Base-by-base conservation (phyloP, 2,113 vertebrate genomes). In the Microtus oregoni region DNA sequence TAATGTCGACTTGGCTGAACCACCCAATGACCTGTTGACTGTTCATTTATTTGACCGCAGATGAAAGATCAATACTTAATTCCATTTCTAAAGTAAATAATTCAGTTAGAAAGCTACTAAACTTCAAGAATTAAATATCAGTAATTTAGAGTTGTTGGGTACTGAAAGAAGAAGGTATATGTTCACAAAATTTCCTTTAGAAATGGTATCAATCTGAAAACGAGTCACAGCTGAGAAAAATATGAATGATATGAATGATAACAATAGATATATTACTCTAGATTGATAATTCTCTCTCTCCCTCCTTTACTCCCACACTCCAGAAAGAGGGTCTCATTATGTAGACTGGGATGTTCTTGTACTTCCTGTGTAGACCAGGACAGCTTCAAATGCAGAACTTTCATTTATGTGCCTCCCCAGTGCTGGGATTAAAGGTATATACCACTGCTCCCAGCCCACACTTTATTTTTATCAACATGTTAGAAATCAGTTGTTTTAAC, bases 401-500 rank as follows among this genome's bases (percentile, higher is more conserved):
- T 35, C 50, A 19, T 73, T 4, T 2, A 22, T 55, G 30, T 55
- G 19, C 20, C 11, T 82, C 35, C 52, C 22, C 52, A 58, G 35
- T 38, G 35, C 79, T 82, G 20, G 52, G 20, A 8, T 58, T 82
- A 58, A 58, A 58, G 35, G 47, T 35, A 28, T 10, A 35, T 52
- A 30, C 24, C 81, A 41, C n/a, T 63, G 70, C 10, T 41, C 9
- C 73, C 82, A 70, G 5, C 35, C 41, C 41, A 41, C 55, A 78
- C 65, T 79, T 90, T 26, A 44, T 44, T 67, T 91, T 88, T 72
- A 47, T 8, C 22, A 92, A 26, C 73, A 58, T 77, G 41, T 52
- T 94, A 81, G 58, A 96, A 73, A 72, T 65, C 52, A 85, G 4
- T 92, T 89, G 50, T 44, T 91, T 72, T 77, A 81, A 88, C 58